Evolutionary conservation across 2,797 vertebrate species (phyloP), one percentile per base, ranked within the genome.

Genomic region (Myripristis murdjan): DNA sequence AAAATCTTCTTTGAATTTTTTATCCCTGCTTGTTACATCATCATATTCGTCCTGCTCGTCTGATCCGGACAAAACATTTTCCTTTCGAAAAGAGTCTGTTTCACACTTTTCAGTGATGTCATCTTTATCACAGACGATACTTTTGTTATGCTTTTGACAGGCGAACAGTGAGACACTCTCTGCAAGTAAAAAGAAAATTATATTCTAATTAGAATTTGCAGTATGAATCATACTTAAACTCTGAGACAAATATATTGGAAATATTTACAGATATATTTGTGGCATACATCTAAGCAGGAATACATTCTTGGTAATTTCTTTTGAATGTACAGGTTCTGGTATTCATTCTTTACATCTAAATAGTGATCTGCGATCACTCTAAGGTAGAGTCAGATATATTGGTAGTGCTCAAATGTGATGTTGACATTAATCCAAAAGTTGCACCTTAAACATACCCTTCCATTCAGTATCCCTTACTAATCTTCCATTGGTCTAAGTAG

Each of bases 71-170:
- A 74, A 55, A 66, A 73, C 44, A 20, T 86, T 87, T 79, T 91
- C 88, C 75, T 74, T 82, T 26, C 81, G 82, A 68, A 92, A 79
- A 23, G 79, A 87, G 86, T 94, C 91, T 0, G 75, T 71, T 61
- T 90, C 85, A 16, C 91, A 87, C 12, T 92, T 83, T 76, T 93
- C 92, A 28, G 84, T 37, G 4, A 64, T 57, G 47, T 90, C 85
- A 60, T 91, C 89, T 92, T 91, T 90, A 60, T 87, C 91, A 86
- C 87, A 65, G 67, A 56, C 84, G 92, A 92, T 78, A 2, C 62
- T 85, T 60, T 87, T 89, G 44, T 82, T 84, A 28, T 85, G 75
- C 39, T 78, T 89, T 49, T 77, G 83, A 46, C 86, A 87, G 60
- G 73, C 77, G 78, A 63, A 90, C 6, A 84, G 70, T 1, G 89